A percentile compares a stretch with the other conserved stretches of the same genome.
phyloP scores from a whole-genome alignment of 2,113 vertebrate species.

The Sphyrna mokarran region DNA sequence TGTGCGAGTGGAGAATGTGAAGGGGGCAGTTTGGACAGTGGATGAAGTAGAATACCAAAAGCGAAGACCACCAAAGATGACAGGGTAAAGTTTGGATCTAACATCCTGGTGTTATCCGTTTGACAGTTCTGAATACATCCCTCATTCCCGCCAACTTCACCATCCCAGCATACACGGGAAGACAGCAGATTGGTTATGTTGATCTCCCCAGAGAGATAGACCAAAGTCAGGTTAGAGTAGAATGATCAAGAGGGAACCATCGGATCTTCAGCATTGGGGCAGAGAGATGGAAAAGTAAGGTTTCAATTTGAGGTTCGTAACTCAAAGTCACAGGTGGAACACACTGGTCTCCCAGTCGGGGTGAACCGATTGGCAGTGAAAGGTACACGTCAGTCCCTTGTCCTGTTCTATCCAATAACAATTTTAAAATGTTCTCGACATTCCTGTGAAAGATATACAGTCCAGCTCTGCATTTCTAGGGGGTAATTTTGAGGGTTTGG shows the following conservation, averaged over 20 bases:
- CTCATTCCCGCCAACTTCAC: background rate
- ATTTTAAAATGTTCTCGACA: background rate
- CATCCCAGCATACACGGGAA: background rate
- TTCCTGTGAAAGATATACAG: background rate
- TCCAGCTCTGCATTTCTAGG: background rate
- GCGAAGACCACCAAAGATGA: slow-evolving; percentile 99
- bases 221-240: background rate
- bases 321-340: background rate
- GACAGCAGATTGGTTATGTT: background rate
- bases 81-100: slow-evolving; percentile 63
- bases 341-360: background rate
- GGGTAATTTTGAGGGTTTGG: background rate
- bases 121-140: background rate
- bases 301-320: background rate
- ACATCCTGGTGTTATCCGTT: background rate
- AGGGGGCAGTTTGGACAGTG: slow-evolving; percentile 97
- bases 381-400: too few relatives aligned
- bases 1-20: slow-evolving; percentile 97
- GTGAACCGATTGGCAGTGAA: background rate
- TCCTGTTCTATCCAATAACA: background rate
- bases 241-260: background rate
- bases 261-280: too few relatives aligned
- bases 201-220: background rate
- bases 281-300: background rate
- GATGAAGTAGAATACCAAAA: slow-evolving; percentile 98